Percentiles rank a stretch among this genome's conserved stretches.
Evolutionary conservation across 2,113 vertebrate species (phyloP).

Genomic region (Isurus oxyrinchus): DNA sequence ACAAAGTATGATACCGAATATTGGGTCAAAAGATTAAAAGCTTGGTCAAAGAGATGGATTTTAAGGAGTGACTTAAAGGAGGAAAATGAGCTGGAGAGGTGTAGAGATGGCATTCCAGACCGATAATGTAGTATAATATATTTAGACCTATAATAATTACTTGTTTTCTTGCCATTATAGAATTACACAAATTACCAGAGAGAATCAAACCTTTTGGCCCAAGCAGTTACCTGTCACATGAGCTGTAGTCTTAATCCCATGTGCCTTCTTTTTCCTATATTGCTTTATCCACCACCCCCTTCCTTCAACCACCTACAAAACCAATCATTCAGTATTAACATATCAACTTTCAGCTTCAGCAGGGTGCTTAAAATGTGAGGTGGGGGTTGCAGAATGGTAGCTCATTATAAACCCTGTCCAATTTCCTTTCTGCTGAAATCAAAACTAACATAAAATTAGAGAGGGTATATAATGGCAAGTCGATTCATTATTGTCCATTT

Average conservation of each 20-base stretch:
- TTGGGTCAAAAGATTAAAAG: no score
- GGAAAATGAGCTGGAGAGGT: background rate
- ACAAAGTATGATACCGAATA: no score
- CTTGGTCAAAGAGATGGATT: no score
- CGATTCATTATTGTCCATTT: background rate
- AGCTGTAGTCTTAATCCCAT: background rate
- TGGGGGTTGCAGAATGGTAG: background rate
- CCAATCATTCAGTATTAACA: background rate
- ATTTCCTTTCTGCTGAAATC: background rate
- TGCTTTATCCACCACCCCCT: background rate
- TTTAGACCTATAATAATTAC: background rate
- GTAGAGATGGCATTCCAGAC: no score
- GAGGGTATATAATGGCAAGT: background rate
- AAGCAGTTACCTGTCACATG: background rate
- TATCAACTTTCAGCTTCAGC: background rate
- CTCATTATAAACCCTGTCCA: background rate
- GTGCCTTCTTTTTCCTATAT: background rate
- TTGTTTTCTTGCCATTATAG: background rate
- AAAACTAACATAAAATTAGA: background rate
- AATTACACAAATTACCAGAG: background rate
- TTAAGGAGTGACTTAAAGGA: background rate
- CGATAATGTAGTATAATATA: background rate
- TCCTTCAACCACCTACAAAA: background rate
- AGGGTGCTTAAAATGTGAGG: background rate
- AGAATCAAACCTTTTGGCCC: background rate